Percentiles rank a stretch among this genome's conserved stretches.
phyloP scores from a whole-genome alignment of 2,113 vertebrate species.

The Paraplagusia blochii region DNA sequence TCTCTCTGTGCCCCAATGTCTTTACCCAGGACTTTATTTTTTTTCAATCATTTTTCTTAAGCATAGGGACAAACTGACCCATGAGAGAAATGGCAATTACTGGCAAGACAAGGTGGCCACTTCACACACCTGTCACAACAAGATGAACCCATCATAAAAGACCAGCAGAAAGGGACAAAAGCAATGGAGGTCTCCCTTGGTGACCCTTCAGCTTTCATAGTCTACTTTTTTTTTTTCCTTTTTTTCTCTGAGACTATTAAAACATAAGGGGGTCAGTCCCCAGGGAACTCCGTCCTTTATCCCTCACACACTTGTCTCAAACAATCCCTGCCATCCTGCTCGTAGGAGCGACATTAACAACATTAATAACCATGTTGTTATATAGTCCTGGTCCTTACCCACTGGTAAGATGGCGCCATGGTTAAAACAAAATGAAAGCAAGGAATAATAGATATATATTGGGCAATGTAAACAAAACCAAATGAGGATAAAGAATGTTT shows the following conservation, averaged over 20 bases:
- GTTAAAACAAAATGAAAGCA: no score
- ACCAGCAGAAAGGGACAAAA: constrained; percentile 44
- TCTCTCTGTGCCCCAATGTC: constrained; percentile 1
- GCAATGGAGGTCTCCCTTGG: constrained; percentile 37
- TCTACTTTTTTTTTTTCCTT: constrained; percentile 50
- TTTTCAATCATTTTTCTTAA: constrained; percentile 43
- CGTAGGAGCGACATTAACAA: constrained; percentile 1
- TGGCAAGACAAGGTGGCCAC: constrained; percentile 56
- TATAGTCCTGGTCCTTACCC: no score
- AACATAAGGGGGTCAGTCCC: constrained; percentile 58
- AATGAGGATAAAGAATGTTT: no score
- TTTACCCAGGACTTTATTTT: constrained; percentile 14
- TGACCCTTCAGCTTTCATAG: constrained; percentile 60
- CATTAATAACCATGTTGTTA: neutral
- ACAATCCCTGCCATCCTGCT: neutral
- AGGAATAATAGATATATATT: no score
- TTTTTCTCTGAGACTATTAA: constrained; percentile 60
- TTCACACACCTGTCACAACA: constrained; percentile 71
- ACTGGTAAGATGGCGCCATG: no score
- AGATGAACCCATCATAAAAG: constrained; percentile 62
- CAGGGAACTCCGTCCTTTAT: constrained; percentile 46
- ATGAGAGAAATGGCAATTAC: constrained; percentile 62
- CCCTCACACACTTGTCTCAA: constrained; percentile 24
- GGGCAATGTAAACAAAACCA: no score
- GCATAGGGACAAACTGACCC: constrained; percentile 61